phyloP scores from a whole-genome alignment of 2,888 invertebrate species.

The Acronicta alni region DNA sequence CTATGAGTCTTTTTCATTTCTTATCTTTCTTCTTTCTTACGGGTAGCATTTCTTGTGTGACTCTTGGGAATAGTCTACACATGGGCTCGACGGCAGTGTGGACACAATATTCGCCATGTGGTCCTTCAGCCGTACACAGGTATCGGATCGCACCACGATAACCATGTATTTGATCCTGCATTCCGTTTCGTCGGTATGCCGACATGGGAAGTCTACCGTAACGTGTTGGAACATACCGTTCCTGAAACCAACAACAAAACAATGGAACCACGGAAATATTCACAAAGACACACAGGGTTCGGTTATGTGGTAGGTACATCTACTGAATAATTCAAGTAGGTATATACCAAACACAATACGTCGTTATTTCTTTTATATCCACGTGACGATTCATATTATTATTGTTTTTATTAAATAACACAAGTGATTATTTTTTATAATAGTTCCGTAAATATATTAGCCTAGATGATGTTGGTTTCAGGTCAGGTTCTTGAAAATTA shows the following conservation, averaged over 20 bases:
- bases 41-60: slow-evolving; percentile 76
- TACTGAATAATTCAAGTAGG: slow-evolving; percentile 30
- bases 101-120: slow-evolving; percentile 61
- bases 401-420: not conserved
- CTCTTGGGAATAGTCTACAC: slow-evolving; percentile 67
- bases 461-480: slow-evolving; percentile 21
- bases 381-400: slow-evolving; percentile 4
- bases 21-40: slow-evolving; percentile 73
- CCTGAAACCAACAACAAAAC: slow-evolving; percentile 84
- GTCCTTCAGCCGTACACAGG: slow-evolving; percentile 68
- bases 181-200: slow-evolving; percentile 80
- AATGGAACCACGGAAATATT: slow-evolving; percentile 54
- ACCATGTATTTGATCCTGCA: slow-evolving; percentile 83
- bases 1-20: slow-evolving; percentile 50
- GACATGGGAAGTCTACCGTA: slow-evolving; percentile 80
- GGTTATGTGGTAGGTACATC: slow-evolving; percentile 22
- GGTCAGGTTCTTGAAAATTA: not conserved
- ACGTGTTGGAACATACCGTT: slow-evolving; percentile 83
- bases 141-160: slow-evolving; percentile 80
- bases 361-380: slow-evolving; percentile 4
- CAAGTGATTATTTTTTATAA: not conserved
- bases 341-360: slow-evolving; percentile 13
- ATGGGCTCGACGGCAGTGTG: slow-evolving; percentile 76
- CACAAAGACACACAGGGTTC: slow-evolving; percentile 23
- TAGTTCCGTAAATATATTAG: not conserved